Base-by-base conservation (phyloP, 2,797 vertebrate species). In the Propithecus perrieri region DNA sequence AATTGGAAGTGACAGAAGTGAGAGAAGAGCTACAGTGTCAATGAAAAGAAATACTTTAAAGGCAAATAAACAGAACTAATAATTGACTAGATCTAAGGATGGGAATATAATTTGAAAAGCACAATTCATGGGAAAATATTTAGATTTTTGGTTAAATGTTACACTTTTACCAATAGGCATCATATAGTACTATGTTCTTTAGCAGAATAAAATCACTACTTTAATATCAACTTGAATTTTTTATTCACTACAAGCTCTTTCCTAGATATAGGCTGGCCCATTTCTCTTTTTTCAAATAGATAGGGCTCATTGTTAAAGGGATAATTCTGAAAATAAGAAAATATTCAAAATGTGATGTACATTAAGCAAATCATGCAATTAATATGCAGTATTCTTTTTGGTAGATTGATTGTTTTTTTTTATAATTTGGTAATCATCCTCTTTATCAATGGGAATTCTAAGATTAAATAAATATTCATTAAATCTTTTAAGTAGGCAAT, bases 241-340 rank as follows among this genome's bases (percentile, higher is more conserved):
- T 33, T 78, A 76, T 65, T 85, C 26, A 61, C 11, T 46, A 61
- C 7, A 65, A 9, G 11, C 0, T 28, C 71, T 86, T 46, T 78
- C 15, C 13, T 59, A n/a, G 3, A 15, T 61, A 46, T 53, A 43
- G 3, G 0, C 22, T 69, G 0, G 7, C 15, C 20, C 7, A 12
- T 55, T 18, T 84, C n/a, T 89, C 18, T 35, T 80, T 78, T 74
- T 38, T 50, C 14, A 89, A 79, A 35, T 33, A 76, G 18, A 53
- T 18, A 87, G 4, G 86, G 13, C 5, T 83, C 26, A 3, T 53
- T 84, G 13, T 63, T 72, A 53, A 59, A 50, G 33, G 72, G 22
- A 1, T 18, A 83, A 69, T 89, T 83, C 15, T 89, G n/a, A 28
- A 79, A 83, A 17, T 86, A 71, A 71, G 43, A 94, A 72, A 48